phyloP scores from a whole-genome alignment of 2,113 vertebrate species.

The Plecotus auritus region DNA sequence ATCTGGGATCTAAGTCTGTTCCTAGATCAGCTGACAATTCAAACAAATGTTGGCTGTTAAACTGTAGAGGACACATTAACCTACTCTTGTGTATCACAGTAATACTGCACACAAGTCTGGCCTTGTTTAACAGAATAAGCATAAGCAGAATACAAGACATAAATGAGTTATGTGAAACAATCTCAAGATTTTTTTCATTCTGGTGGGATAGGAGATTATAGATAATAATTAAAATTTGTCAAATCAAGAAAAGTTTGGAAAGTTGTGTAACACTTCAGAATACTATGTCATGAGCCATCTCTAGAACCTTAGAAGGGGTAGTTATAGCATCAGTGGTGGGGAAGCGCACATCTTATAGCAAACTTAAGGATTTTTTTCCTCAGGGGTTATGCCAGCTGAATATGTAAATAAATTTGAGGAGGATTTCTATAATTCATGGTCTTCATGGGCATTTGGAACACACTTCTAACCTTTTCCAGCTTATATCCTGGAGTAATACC shows the following conservation, averaged over 20 bases:
- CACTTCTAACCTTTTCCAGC: neutral
- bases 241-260: neutral
- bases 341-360: neutral
- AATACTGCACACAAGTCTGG: neutral
- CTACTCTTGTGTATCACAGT: neutral
- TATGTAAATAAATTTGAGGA: neutral
- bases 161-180: neutral
- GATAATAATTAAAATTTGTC: neutral
- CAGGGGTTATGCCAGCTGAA: neutral
- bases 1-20: neutral
- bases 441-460: neutral
- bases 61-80: neutral
- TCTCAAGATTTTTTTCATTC: neutral
- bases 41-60: neutral
- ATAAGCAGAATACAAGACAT: neutral
- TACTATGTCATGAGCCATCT: neutral
- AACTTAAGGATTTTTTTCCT: neutral
- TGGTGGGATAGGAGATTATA: neutral
- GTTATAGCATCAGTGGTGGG: neutral
- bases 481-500: neutral
- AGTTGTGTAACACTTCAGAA: neutral
- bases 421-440: neutral
- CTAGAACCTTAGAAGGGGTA: neutral
- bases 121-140: neutral
- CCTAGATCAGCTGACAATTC: neutral